Evolutionary conservation across 2,797 vertebrate species (phyloP).

Genomic region (Danio jaintianensis): DNA sequence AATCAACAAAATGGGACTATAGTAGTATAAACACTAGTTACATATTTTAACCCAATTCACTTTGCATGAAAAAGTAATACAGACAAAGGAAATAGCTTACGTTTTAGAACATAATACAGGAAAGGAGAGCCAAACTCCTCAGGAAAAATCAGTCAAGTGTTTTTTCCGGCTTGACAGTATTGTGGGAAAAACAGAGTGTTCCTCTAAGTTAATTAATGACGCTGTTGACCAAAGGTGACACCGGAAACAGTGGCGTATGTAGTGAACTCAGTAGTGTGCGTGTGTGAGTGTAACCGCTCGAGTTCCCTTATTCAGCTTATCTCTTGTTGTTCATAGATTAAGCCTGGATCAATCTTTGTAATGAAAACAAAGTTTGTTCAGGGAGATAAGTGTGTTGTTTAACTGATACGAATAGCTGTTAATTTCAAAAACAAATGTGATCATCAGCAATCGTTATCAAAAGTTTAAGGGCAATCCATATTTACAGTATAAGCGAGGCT

Average conservation of each 20-base stretch:
- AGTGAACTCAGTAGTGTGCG: not conserved
- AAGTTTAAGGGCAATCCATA: constrained; percentile 5
- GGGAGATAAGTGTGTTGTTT: not conserved
- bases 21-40: too few relatives aligned
- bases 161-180: constrained; percentile 39
- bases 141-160: constrained; percentile 16
- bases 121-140: constrained; percentile 17
- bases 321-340: constrained; percentile 5
- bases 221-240: constrained; percentile 36
- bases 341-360: not conserved
- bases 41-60: too few relatives aligned
- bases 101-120: not conserved
- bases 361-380: constrained; percentile 21
- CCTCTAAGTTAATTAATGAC: constrained; percentile 65
- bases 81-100: not conserved
- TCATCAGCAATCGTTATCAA: not conserved
- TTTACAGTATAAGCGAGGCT: not conserved
- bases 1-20: too few relatives aligned
- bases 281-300: not conserved
- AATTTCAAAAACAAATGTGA: not conserved
- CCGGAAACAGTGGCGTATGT: constrained; percentile 15
- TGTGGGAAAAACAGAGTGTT: constrained; percentile 59
- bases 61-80: not conserved
- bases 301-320: constrained; percentile 15
- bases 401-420: constrained; percentile 4